phyloP scores from a whole-genome alignment of 2,888 invertebrate genomes.

The Axea sp. region DNA sequence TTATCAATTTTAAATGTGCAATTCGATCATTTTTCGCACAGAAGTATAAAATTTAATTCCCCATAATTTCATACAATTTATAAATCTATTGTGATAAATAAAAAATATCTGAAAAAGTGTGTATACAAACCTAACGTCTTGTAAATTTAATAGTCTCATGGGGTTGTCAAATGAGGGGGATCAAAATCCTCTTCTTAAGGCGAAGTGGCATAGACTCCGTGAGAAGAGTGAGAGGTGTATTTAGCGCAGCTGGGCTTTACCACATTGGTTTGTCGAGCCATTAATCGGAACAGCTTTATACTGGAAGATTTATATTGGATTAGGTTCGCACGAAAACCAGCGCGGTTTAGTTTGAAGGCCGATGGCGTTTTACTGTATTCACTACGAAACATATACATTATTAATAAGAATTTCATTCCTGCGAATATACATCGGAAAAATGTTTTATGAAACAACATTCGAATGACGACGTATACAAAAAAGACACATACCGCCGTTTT shows the following conservation, averaged over 20 bases:
- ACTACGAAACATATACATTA: constrained; percentile 45
- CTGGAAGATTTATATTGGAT: constrained; percentile 76
- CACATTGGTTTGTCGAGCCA: constrained; percentile 76
- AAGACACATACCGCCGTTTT: constrained; percentile 23
- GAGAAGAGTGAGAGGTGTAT: constrained; percentile 58
- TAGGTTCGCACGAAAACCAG: constrained; percentile 69
- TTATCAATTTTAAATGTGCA: no score
- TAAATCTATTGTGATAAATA: no score
- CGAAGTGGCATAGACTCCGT: constrained; percentile 54
- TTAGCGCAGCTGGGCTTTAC: constrained; percentile 70
- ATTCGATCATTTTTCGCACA: no score
- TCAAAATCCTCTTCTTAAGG: constrained; percentile 59
- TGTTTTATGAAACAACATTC: constrained; percentile 9
- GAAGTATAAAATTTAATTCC: no score
- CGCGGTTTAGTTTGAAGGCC: constrained; percentile 72
- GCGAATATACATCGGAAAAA: constrained; percentile 8
- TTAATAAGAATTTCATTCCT: constrained; percentile 41
- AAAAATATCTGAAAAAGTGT: no score
- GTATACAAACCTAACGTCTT: constrained; percentile 43
- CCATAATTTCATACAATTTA: no score
- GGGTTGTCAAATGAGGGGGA: constrained; percentile 51
- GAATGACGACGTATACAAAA: constrained; percentile 9
- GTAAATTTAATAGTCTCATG: constrained; percentile 48
- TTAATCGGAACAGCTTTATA: constrained; percentile 77
- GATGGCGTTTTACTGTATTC: constrained; percentile 42